Percentiles rank a stretch among this genome's conserved stretches.
phyloP scores from a whole-genome alignment of 2,888 invertebrate genomes.

The Caenorhabditis sinica region DNA sequence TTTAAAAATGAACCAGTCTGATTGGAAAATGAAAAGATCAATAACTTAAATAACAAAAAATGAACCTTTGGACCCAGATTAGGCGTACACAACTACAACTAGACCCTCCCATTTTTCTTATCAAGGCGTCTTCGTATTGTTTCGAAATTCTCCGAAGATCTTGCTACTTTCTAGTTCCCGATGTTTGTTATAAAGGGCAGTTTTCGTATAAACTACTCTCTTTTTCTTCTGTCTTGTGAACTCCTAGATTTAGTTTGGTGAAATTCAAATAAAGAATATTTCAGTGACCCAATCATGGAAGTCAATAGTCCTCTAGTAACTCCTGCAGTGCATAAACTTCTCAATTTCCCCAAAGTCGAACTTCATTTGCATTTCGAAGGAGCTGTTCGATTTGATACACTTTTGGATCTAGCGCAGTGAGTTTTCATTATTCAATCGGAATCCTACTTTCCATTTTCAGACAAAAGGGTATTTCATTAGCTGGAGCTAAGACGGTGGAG shows the following conservation, averaged over 20 bases:
- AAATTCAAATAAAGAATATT: no score
- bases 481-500: constrained; percentile 84
- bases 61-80: not conserved
- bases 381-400: constrained; percentile 85
- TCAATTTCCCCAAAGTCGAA: constrained; percentile 84
- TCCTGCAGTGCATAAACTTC: constrained; percentile 56
- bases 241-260: no score
- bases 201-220: not conserved
- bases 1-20: no score
- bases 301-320: constrained; percentile 62
- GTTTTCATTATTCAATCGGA: no score
- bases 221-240: not conserved
- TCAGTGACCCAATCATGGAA: not conserved
- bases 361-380: constrained; percentile 87
- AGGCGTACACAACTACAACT: no score
- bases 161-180: not conserved
- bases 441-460: constrained; percentile 71
- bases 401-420: constrained; percentile 85
- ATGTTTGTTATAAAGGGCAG: no score
- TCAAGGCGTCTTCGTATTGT: not conserved
- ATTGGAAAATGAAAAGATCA: no score
- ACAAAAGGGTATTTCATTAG: constrained; percentile 82
- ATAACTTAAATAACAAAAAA: not conserved
- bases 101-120: not conserved
- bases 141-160: not conserved